Conservation (phyloP, 2,888 invertebrate species). For the Lutraria lutraria region DNA sequence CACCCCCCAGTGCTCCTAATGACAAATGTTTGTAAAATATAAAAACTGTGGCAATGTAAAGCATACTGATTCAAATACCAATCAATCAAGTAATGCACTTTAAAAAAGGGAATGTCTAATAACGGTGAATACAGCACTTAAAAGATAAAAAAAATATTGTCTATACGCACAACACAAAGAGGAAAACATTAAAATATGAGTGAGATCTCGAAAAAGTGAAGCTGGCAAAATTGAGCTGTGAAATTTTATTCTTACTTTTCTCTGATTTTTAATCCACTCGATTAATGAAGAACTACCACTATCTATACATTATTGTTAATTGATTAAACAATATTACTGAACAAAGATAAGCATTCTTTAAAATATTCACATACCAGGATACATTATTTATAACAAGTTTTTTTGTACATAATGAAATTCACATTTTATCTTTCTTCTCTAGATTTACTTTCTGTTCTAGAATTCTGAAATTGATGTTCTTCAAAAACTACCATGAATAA, state of each 20-base stretch:
- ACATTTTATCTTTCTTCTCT: too few relatives aligned
- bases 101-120: neutral
- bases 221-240: neutral
- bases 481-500: too few relatives aligned
- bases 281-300: too few relatives aligned
- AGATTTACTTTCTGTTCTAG: too few relatives aligned
- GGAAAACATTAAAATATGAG: neutral
- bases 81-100: neutral
- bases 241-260: neutral
- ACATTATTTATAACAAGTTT: too few relatives aligned
- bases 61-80: neutral
- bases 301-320: too few relatives aligned
- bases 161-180: neutral
- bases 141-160: neutral
- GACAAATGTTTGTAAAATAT: neutral
- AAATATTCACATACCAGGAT: too few relatives aligned
- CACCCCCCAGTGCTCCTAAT: neutral
- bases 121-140: neutral
- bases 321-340: too few relatives aligned
- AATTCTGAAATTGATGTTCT: too few relatives aligned
- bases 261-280: neutral
- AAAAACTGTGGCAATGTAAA: neutral
- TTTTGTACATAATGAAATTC: too few relatives aligned
- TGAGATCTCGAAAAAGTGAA: constrained; percentile 11
- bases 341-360: too few relatives aligned